Evolutionary conservation across 2,888 invertebrate genomes (phyloP).

Genomic region (Orthosia cruda): DNA sequence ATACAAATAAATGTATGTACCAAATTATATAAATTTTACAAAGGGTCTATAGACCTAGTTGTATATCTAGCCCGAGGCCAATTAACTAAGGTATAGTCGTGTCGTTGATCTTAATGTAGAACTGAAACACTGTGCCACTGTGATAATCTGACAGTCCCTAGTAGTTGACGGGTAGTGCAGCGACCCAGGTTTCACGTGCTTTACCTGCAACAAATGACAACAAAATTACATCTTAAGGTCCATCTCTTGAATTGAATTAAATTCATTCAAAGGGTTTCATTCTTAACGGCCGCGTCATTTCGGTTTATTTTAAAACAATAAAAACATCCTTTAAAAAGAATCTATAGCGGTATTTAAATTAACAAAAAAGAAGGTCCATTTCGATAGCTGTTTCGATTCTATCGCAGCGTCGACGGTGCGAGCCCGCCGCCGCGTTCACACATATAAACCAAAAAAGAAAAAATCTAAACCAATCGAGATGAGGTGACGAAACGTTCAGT

Average conservation of each 20-base stretch:
- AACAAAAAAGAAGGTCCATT: constrained; percentile 86
- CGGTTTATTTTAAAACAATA: constrained; percentile 74
- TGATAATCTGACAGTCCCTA: constrained; percentile 79
- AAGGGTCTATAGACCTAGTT: constrained; percentile 75
- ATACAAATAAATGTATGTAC: constrained; percentile 82
- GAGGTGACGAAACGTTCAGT: constrained; percentile 92
- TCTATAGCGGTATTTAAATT: constrained; percentile 88
- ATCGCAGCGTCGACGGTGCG: constrained; percentile 81
- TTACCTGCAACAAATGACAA: constrained; percentile 88
- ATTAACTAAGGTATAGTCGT: constrained; percentile 72
- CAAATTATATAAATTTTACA: constrained; percentile 81
- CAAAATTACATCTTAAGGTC: constrained; percentile 53
- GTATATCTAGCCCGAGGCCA: constrained; percentile 77
- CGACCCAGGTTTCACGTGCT: constrained; percentile 86
- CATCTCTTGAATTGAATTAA: constrained; percentile 46
- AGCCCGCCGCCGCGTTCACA: constrained; percentile 90
- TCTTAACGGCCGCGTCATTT: constrained; percentile 65
- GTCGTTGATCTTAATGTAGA: constrained; percentile 71
- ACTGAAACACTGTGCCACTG: constrained; percentile 87
- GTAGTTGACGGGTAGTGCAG: constrained; percentile 76
- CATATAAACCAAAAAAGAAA: constrained; percentile 88
- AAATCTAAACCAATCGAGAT: constrained; percentile 90
- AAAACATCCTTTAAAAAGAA: constrained; percentile 84
- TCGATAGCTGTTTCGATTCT: constrained; percentile 88
- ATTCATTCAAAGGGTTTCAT: constrained; percentile 58